Evolutionary conservation across 1,140 invertebrate genomes (phyloP).

Genomic region (Temnothorax longispinosus): DNA sequence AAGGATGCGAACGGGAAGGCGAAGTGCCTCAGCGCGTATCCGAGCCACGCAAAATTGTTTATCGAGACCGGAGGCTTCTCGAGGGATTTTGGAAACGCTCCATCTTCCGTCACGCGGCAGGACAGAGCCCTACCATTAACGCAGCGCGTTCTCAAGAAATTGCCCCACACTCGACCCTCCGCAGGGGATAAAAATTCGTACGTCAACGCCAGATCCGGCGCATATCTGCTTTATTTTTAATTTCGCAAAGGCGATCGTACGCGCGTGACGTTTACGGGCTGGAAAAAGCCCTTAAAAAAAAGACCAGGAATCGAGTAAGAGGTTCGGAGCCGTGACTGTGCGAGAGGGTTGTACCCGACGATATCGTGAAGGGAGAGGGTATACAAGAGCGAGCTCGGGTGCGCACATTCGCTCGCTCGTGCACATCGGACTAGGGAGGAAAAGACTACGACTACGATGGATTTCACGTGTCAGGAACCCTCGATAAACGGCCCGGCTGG

Average conservation of each 20-base stretch:
- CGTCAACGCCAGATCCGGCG: slow-evolving; percentile 44
- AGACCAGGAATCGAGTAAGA: neutral
- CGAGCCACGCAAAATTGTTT: slow-evolving; percentile 71
- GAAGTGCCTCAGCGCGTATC: slow-evolving; percentile 4
- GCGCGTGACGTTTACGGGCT: neutral
- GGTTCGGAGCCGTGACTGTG: neutral
- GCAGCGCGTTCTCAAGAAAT: slow-evolving; percentile 18
- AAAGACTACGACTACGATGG: slow-evolving; percentile 51
- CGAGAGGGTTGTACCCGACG: neutral
- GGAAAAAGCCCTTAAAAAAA: slow-evolving; percentile 9
- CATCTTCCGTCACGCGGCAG: slow-evolving; percentile 57
- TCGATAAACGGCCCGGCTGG: slow-evolving; percentile 64
- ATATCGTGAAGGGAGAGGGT: neutral
- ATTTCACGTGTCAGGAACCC: slow-evolving; percentile 63
- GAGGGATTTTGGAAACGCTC: slow-evolving; percentile 68
- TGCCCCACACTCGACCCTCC: neutral
- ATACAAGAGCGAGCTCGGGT: neutral
- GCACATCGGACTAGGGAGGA: slow-evolving; percentile 27
- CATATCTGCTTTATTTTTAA: slow-evolving; percentile 58
- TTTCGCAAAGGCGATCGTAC: slow-evolving; percentile 42
- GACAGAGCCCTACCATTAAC: slow-evolving; percentile 62
- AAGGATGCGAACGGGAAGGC: neutral
- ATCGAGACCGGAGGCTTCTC: slow-evolving; percentile 51
- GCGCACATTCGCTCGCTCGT: slow-evolving; percentile 14
- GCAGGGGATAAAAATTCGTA: slow-evolving; percentile 57